phyloP scores from a whole-genome alignment of 2,888 invertebrate species.

The Agrochola macilenta region DNA sequence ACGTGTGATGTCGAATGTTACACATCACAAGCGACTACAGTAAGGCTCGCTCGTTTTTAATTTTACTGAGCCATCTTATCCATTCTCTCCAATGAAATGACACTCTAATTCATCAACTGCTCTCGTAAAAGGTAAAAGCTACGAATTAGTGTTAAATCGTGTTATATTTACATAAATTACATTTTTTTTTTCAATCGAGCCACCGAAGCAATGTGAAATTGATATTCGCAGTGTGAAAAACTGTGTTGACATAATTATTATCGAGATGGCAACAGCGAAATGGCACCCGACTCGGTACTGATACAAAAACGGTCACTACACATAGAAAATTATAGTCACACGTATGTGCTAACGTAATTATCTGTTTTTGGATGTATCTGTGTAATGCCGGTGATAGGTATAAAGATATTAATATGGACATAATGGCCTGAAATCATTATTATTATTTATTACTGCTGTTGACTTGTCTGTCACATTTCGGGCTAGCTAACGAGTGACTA shows the following conservation, averaged over 20 bases:
- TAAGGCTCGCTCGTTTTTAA: neutral
- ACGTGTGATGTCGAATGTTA: too few species aligned
- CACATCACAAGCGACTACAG: too few species aligned
- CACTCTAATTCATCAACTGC: neutral
- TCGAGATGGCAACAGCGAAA: constrained; percentile 74
- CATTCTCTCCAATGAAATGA: neutral
- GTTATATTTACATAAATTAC: neutral
- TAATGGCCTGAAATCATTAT: constrained; percentile 41
- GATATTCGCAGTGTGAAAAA: constrained; percentile 25
- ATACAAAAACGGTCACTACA: constrained; percentile 69
- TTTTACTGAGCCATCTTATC: neutral
- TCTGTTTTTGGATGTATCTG: constrained; percentile 48
- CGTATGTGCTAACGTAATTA: constrained; percentile 71
- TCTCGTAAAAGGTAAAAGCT: neutral
- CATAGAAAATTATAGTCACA: constrained; percentile 73
- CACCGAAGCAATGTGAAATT: constrained; percentile 7
- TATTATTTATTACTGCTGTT: constrained; percentile 35
- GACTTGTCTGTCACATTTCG: constrained; percentile 18
- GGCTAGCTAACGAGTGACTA: constrained; percentile 15
- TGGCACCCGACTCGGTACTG: constrained; percentile 70
- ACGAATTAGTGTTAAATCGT: neutral
- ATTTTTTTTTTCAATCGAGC: neutral
- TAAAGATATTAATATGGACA: constrained; percentile 39
- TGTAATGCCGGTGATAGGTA: constrained; percentile 54
- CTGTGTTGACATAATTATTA: constrained; percentile 31